Evolutionary conservation across 2,797 vertebrate species (phyloP).

Genomic region (Artibeus jamaicensis): DNA sequence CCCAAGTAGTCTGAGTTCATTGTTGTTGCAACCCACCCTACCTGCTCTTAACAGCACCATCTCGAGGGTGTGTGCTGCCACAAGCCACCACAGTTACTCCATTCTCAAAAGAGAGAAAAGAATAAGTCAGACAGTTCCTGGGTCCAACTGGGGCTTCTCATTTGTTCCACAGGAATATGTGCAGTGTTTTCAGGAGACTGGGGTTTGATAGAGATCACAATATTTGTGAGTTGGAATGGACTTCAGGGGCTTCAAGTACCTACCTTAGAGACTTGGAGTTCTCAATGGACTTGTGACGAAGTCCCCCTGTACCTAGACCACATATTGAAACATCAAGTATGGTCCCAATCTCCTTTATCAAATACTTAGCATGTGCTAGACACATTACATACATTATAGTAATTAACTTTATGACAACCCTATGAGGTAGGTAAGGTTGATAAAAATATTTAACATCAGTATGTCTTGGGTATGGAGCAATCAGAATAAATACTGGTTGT

Average conservation of each 20-base stretch:
- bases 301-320: neutral
- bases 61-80: neutral
- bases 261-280: neutral
- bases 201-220: neutral
- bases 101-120: neutral
- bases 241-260: neutral
- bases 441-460: constrained; percentile 18
- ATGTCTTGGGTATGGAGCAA: neutral
- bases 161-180: neutral
- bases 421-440: neutral
- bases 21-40: neutral
- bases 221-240: neutral
- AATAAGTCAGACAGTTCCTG: neutral
- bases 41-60: neutral
- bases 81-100: neutral
- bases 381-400: neutral
- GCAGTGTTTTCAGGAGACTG: neutral
- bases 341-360: neutral
- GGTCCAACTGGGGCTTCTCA: neutral
- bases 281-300: neutral
- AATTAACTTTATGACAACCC: neutral
- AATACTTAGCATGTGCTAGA: neutral
- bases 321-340: neutral
- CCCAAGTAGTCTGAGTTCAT: neutral
- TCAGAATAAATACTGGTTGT: neutral